A percentile compares a stretch with the other conserved stretches of the same genome.
These are phyloP conservation scores for Brachyhypopomus gauderio DNA, from an alignment of 2,113 vertebrate genomes.

Conservation along the genomic window DNA sequence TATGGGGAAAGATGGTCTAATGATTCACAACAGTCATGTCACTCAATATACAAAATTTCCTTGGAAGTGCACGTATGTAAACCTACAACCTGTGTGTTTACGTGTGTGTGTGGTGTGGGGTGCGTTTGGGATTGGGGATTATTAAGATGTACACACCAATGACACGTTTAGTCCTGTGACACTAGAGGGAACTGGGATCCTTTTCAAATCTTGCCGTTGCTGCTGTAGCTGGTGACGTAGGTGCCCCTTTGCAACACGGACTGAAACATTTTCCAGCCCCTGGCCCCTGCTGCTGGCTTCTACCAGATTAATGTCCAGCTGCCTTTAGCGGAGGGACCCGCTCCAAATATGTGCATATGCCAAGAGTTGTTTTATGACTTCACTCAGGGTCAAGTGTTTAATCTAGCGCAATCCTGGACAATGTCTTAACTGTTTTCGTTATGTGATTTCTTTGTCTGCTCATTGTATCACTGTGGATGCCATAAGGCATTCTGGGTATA, in stretches of 20 bases:
- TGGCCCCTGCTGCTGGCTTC: slow-evolving; percentile 35
- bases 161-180: slow-evolving; percentile 44
- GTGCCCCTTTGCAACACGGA: slow-evolving; percentile 45
- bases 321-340: slow-evolving; percentile 1
- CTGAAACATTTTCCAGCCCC: slow-evolving; percentile 20
- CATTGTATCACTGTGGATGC: neutral
- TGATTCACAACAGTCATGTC: neutral
- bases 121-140: slow-evolving; percentile 43
- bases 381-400: slow-evolving; percentile 7
- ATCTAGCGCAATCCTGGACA: neutral
- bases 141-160: slow-evolving; percentile 46
- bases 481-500: neutral
- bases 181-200: slow-evolving; percentile 51
- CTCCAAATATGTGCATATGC: slow-evolving; percentile 15
- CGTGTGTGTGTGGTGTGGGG: slow-evolving; percentile 24
- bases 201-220: slow-evolving; percentile 53
- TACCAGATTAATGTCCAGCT: slow-evolving; percentile 33
- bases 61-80: neutral
- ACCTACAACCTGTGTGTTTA: slow-evolving; percentile 28
- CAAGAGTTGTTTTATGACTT: slow-evolving; percentile 1
- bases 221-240: slow-evolving; percentile 42
- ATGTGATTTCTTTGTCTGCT: neutral
- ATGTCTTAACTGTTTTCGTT: neutral
- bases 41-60: neutral
- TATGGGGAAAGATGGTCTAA: neutral